Evolutionary conservation across 1,140 invertebrate species (phyloP), one percentile per base, ranked within the genome.

Genomic region (Cotesia typhae): DNA sequence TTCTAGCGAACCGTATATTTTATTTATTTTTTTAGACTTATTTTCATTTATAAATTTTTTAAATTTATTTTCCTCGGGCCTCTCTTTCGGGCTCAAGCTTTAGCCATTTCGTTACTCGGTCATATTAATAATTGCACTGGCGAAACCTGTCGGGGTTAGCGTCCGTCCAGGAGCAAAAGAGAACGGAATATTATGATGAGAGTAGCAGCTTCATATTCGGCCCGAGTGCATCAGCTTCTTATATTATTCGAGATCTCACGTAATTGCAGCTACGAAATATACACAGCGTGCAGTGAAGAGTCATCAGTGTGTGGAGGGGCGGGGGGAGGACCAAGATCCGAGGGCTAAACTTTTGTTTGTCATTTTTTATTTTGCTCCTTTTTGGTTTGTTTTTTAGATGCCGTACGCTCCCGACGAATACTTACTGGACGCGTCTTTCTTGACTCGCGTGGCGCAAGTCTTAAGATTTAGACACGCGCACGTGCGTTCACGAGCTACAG

Each of bases 401-500:
- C 28, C 28, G 28, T 28, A 28, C 28, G 36, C 61, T 51, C 47
- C 53, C 36, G 47, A 10, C 47, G 68, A 63, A 69, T 69, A 14
- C 37, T 65, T 65, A 38, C 12, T 61, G 4, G 14, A 20, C 7
- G 35, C 59, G 20, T 4, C 38, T 65, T 61, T 4, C 38, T 65
- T 17, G 9, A 41, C 64, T 66, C 64, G 64, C 64, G 64, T 70
- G 68, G 72, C 72, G 63, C 70, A 67, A 67, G 72, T 53, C 72
- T 55, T 73, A 64, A 67, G 68, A 74, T 74, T 74, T 70, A 70
- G 72, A 70, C 67, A 68, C 38, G 69, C 72, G 68, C 70, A 65
- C 72, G 70, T 69, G 59, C 68, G 17, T 41, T 57, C 17, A 14
- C 53, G 12, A 57, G 53, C 41, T 47, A 47, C 41, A 6, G 41